phyloP scores from a whole-genome alignment of 2,797 vertebrate genomes.

The Acanthopagrus latus region DNA sequence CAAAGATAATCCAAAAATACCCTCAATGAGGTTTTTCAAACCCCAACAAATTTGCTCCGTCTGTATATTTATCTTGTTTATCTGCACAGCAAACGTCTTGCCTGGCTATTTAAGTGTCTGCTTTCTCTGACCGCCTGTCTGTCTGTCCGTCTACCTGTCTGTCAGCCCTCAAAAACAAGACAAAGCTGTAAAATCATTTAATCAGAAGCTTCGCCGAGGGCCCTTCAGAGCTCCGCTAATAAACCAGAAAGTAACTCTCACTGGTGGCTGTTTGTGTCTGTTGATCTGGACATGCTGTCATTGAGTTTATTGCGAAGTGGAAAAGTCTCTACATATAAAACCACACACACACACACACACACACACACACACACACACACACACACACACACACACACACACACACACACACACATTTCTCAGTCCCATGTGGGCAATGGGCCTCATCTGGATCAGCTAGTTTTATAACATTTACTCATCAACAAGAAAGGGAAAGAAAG shows the following conservation, averaged over 20 bases:
- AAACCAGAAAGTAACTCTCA: constrained; percentile 50
- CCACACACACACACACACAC: constrained; percentile 39
- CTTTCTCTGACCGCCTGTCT: constrained; percentile 14
- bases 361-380: constrained; percentile 12
- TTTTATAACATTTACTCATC: constrained; percentile 69
- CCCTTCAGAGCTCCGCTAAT: constrained; percentile 39
- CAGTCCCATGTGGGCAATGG: constrained; percentile 40
- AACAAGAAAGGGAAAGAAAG: constrained; percentile 28
- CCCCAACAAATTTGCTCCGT: constrained; percentile 42
- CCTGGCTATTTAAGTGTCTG: constrained; percentile 19
- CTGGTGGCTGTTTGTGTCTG: constrained; percentile 41
- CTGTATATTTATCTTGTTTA: constrained; percentile 60
- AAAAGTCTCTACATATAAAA: constrained; percentile 60
- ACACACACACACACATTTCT: too few species aligned
- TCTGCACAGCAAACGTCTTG: constrained; percentile 41
- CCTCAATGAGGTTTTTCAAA: constrained; percentile 37
- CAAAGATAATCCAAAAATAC: constrained; percentile 72
- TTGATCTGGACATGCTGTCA: constrained; percentile 61
- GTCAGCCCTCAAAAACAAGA: constrained; percentile 5
- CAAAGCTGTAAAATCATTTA: constrained; percentile 26
- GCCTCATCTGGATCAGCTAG: constrained; percentile 57
- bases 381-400: too few species aligned
- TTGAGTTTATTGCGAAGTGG: constrained; percentile 60
- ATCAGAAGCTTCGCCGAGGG: constrained; percentile 39
- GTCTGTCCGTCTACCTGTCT: constrained; percentile 3